Evolutionary conservation across 2,888 invertebrate species (phyloP).

Genomic region (Eubasilissa splendida): DNA sequence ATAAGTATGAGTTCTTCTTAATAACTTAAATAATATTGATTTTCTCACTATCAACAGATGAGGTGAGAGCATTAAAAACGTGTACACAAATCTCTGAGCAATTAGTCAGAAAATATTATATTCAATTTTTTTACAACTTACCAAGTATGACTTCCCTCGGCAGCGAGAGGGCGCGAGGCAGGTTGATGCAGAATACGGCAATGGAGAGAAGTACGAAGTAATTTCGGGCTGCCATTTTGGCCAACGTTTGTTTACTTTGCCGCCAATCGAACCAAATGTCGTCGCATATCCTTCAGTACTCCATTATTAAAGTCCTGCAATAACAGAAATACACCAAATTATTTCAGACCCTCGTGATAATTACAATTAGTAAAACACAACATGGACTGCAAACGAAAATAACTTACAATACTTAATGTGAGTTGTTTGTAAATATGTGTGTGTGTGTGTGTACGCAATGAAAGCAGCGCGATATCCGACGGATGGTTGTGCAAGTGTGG

Average conservation of each 20-base stretch:
- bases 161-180: neutral
- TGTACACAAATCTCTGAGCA: neutral
- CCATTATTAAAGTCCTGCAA: constrained; percentile 20
- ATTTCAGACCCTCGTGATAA: too few species aligned
- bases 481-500: too few species aligned
- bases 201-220: constrained; percentile 1
- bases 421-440: too few species aligned
- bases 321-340: neutral
- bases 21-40: too few species aligned
- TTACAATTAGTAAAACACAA: too few species aligned
- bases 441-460: too few species aligned
- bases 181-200: neutral
- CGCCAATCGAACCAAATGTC: constrained; percentile 29
- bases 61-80: neutral
- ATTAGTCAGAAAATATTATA: neutral
- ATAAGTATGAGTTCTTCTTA: too few species aligned
- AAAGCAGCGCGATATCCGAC: too few species aligned
- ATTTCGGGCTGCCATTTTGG: constrained; percentile 21
- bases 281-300: constrained; percentile 27
- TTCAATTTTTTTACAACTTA: constrained; percentile 14
- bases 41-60: too few species aligned
- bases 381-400: too few species aligned
- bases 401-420: too few species aligned
- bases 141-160: constrained; percentile 38
- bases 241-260: constrained; percentile 27